phyloP scores from a whole-genome alignment of 2,113 vertebrate genomes.

The Entomyzon cyanotis region DNA sequence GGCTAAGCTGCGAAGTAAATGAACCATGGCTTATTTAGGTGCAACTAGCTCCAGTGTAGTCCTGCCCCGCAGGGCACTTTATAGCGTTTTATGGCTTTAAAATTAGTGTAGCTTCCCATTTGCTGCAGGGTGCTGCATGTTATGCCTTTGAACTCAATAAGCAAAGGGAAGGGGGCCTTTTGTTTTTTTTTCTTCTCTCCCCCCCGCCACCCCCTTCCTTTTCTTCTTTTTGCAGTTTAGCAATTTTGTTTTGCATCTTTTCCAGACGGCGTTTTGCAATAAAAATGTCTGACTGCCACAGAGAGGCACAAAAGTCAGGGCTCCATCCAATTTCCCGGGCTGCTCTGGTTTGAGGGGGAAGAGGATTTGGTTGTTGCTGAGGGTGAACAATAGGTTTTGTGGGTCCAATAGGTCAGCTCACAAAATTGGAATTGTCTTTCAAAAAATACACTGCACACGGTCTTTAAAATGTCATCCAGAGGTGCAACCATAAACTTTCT shows the following conservation, averaged over 20 bases:
- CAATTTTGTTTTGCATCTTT: slow-evolving; percentile 85
- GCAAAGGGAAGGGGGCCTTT: slow-evolving; percentile 81
- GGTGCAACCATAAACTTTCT: neutral
- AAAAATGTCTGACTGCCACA: slow-evolving; percentile 78
- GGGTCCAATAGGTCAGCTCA: neutral
- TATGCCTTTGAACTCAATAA: slow-evolving; percentile 87
- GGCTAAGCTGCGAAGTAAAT: slow-evolving; percentile 87
- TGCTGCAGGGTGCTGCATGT: slow-evolving; percentile 81
- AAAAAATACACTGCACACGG: neutral
- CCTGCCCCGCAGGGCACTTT: slow-evolving; percentile 84
- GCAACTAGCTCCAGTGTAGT: slow-evolving; percentile 79
- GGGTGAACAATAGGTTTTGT: slow-evolving; percentile 11
- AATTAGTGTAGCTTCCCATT: slow-evolving; percentile 85
- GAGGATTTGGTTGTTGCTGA: neutral
- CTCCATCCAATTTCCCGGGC: neutral
- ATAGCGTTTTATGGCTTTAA: slow-evolving; percentile 85
- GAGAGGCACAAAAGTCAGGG: slow-evolving; percentile 48
- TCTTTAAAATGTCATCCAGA: neutral
- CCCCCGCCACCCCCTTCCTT: neutral
- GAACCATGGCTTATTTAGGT: slow-evolving; percentile 88
- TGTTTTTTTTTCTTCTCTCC: slow-evolving; percentile 7
- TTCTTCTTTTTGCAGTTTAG: slow-evolving; percentile 65
- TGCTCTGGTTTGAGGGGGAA: neutral
- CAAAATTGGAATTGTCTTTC: neutral
- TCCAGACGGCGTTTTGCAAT: slow-evolving; percentile 79